Conservation (phyloP, 2,113 vertebrate genomes). For the Microcebus ravelobensis region DNA sequence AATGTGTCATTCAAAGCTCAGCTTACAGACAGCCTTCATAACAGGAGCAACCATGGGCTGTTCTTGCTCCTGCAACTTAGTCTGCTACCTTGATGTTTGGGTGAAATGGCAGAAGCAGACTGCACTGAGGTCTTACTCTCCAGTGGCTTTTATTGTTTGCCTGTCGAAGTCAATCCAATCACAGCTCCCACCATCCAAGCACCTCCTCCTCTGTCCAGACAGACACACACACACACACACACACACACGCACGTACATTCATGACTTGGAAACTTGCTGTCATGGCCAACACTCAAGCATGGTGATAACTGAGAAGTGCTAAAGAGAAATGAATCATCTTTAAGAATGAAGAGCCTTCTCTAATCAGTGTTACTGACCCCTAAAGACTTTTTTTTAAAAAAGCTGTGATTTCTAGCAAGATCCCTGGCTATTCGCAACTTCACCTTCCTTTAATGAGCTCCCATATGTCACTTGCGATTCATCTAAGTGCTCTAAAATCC, state of each 20-base stretch:
- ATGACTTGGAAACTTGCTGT: background rate
- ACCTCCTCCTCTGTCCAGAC: too few species aligned
- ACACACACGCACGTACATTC: background rate
- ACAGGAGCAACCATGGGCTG: conserved; percentile 63
- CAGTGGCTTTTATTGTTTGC: conserved; percentile 32
- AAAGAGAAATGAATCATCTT: background rate
- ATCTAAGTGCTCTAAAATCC: background rate
- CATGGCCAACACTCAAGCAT: background rate
- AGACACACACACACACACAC: too few species aligned
- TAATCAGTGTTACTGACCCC: background rate
- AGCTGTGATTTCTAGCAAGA: conserved; percentile 9
- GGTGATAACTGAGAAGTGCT: background rate
- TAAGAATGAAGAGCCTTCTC: background rate
- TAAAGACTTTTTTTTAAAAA: background rate
- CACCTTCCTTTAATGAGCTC: conserved; percentile 54
- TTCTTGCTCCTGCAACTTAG: conserved; percentile 67
- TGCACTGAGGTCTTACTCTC: conserved; percentile 3
- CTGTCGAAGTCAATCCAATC: background rate
- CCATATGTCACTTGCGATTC: conserved; percentile 34
- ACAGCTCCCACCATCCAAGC: background rate
- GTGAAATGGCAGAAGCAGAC: conserved; percentile 27
- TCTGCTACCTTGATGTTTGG: conserved; percentile 44
- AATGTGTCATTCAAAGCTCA: conserved; percentile 88
- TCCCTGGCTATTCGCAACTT: background rate
- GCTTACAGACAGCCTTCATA: conserved; percentile 77